Base-by-base conservation (phyloP, 2,888 invertebrate species). In the Ichneumoninae sp. region DNA sequence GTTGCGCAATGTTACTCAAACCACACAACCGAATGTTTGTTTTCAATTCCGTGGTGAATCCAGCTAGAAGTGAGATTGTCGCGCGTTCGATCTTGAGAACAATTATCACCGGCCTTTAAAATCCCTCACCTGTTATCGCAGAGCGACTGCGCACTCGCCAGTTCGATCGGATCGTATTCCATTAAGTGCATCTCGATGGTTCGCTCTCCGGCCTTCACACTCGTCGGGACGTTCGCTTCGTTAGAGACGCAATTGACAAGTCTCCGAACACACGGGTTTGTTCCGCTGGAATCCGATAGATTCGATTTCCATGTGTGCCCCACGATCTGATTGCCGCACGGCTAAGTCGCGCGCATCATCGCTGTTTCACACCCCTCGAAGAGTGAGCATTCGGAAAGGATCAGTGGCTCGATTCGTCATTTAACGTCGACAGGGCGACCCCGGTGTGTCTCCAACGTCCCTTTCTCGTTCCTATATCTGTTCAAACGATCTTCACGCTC, bases 391-490 rank as follows among this genome's bases (percentile, higher is more conserved):
- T 93, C 93, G 92, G 85, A 85, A 90, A 83, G 87, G 88, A 93
- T 93, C 90, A 92, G 87, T 79, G 85, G 81, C 80, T 80, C 91
- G 91, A 92, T 92, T 91, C 91, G 91, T 93, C 92, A 91, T 89
- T 88, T 81, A 60, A 70, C 84, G 75, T 83, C 80, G 85, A 85
- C 86, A 84, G 80, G 87, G 57, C 44, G 33, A 60, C 33, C 10
- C 44, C 50, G 60, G 60, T 74, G 81, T 81, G 70, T 81, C 83
- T 84, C 77, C 70, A 75, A 33, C 52, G 84, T 69, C 75, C 65
- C 83, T 60, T 80, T 81, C 70, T 65, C 40, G 79, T 68, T 70
- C 60, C 16, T 47, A 60, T 84, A 85, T 85, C 84, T 83, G 68
- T 73, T 65, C 13, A 68, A 75, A 74, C 57, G 77, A 84, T 81